These are phyloP conservation scores for Okapia johnstoni DNA, from an alignment of 2,113 vertebrate species.

Conservation along the genomic window DNA sequence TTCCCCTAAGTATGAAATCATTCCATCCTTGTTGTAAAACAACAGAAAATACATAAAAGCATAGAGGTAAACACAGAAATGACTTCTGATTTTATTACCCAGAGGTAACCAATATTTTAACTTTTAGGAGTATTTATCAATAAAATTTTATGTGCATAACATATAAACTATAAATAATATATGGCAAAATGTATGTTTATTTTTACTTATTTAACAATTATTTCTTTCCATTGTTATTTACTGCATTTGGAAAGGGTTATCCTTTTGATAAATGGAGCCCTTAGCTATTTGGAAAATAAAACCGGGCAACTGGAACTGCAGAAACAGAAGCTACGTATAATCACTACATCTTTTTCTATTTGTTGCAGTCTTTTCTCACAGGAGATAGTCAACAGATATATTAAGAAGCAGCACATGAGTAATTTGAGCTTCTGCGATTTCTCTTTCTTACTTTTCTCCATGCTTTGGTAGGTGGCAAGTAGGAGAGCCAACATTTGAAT, in stretches of 20 bases:
- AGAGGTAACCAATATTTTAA: conserved; percentile 7
- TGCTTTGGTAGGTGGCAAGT: neutral
- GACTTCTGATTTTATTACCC: neutral
- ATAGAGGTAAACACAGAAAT: neutral
- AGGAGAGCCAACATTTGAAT: neutral
- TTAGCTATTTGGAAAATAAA: neutral
- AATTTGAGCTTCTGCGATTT: neutral
- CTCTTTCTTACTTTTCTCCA: neutral
- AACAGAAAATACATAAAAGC: neutral
- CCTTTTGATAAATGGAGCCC: neutral
- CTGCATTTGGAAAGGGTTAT: neutral
- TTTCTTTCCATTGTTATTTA: neutral
- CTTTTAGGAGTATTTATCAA: neutral
- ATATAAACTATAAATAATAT: neutral
- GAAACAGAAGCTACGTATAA: neutral
- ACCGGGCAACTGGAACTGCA: neutral
- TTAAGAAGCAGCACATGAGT: neutral
- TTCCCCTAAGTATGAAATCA: neutral
- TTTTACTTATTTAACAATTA: neutral
- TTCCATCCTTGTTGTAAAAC: neutral
- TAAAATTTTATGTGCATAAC: neutral
- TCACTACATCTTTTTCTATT: neutral
- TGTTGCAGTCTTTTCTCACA: neutral
- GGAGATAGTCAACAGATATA: neutral
- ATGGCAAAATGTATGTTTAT: neutral